phyloP scores from a whole-genome alignment of 2,113 vertebrate genomes.

The Trichechus manatus region DNA sequence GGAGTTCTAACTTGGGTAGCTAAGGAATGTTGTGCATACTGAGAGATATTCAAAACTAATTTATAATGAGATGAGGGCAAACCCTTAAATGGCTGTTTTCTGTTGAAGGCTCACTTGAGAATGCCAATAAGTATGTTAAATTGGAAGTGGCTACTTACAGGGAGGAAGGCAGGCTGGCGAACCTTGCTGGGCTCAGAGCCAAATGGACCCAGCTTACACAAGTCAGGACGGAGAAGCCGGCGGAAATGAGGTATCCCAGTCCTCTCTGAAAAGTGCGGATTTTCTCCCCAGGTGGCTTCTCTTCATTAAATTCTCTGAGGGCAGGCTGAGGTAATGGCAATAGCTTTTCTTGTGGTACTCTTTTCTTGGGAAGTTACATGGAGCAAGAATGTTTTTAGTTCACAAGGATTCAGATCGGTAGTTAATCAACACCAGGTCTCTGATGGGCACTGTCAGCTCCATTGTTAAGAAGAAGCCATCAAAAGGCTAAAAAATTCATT shows the following conservation, averaged over 20 bases:
- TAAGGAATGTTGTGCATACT: slow-evolving; percentile 87
- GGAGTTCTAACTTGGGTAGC: slow-evolving; percentile 85
- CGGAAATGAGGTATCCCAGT: neutral
- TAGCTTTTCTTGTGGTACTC: neutral
- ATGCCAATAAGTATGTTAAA: slow-evolving; percentile 77
- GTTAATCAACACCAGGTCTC: neutral
- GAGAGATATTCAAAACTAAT: slow-evolving; percentile 88
- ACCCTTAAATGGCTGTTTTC: slow-evolving; percentile 85
- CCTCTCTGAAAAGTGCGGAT: slow-evolving; percentile 44
- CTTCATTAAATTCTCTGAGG: slow-evolving; percentile 65
- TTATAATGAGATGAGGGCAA: slow-evolving; percentile 86
- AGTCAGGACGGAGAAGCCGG: neutral
- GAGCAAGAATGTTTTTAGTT: neutral
- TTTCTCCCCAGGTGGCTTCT: slow-evolving; percentile 21
- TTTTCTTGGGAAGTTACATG: neutral
- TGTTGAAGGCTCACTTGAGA: slow-evolving; percentile 85
- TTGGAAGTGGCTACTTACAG: slow-evolving; percentile 70
- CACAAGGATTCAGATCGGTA: neutral
- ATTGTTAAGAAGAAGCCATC: slow-evolving; percentile 3
- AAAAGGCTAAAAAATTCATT: neutral
- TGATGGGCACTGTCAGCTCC: neutral
- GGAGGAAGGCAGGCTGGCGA: slow-evolving; percentile 62
- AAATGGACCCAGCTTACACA: slow-evolving; percentile 53
- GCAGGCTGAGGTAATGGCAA: slow-evolving; percentile 16
- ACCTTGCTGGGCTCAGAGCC: slow-evolving; percentile 42